Percentiles rank a stretch among this genome's conserved stretches.
phyloP scores from a whole-genome alignment of 2,797 vertebrate species.

The Falco berigora region DNA sequence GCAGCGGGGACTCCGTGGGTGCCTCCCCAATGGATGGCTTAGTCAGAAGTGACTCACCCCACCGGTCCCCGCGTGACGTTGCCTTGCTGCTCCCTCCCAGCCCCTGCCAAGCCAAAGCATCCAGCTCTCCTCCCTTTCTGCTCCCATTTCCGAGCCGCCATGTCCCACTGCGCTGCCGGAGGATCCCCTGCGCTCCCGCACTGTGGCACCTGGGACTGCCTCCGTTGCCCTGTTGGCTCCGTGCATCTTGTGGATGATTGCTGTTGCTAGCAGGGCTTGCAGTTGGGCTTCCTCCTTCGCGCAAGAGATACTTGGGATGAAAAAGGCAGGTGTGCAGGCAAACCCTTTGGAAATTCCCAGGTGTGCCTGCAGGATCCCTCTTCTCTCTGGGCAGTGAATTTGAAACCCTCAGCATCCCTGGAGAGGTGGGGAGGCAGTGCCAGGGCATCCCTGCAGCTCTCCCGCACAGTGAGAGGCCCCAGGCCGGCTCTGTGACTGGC shows the following conservation, averaged over 20 bases:
- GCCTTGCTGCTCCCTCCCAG: not conserved
- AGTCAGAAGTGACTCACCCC: constrained; percentile 30
- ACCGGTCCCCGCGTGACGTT: not conserved
- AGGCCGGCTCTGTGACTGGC: not conserved
- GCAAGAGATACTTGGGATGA: fast-evolving
- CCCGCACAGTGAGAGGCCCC: not conserved
- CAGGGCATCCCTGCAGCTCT: not conserved
- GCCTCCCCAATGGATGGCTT: not conserved
- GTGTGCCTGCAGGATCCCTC: not conserved
- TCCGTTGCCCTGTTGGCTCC: not conserved
- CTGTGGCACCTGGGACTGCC: not conserved
- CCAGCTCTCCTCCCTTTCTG: not conserved
- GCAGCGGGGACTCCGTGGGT: not conserved
- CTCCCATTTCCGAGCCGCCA: not conserved
- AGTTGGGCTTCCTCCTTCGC: not conserved
- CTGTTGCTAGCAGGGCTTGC: not conserved
- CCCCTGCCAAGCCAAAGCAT: not conserved
- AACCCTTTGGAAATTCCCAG: not conserved
- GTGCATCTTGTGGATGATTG: not conserved
- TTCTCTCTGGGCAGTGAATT: not conserved
- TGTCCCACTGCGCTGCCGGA: not conserved
- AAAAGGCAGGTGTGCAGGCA: not conserved
- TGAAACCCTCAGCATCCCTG: not conserved
- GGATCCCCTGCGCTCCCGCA: not conserved
- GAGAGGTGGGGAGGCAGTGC: not conserved